Conservation (phyloP, 2,797 vertebrate genomes). For the Gambusia yucatana region DNA sequence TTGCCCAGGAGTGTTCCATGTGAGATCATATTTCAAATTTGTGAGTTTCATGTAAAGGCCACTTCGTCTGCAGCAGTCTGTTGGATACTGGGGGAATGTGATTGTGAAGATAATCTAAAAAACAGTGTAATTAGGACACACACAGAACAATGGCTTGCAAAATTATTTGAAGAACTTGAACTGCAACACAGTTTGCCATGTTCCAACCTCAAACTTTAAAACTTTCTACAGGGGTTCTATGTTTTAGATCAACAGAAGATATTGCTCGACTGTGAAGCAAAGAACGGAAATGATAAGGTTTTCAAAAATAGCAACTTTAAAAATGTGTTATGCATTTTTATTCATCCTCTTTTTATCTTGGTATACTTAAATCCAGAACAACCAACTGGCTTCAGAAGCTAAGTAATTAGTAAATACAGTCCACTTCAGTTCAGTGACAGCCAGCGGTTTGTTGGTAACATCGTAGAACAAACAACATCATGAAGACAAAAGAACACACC, state of each 20-base stretch:
- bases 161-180: neutral
- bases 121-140: neutral
- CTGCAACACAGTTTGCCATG: neutral
- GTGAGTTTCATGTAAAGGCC: conserved; percentile 36
- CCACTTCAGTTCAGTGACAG: too few relatives aligned
- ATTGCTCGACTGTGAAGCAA: neutral
- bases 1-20: conserved; percentile 18
- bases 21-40: conserved; percentile 33
- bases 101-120: conserved; percentile 7
- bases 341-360: neutral
- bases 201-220: neutral
- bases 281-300: neutral
- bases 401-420: neutral
- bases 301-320: neutral
- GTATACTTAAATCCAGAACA: neutral
- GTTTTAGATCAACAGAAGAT: neutral
- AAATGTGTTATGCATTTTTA: neutral
- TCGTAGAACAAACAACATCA: neutral
- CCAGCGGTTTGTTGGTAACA: neutral
- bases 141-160: neutral
- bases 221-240: neutral
- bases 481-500: neutral
- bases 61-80: conserved; percentile 2
- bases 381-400: neutral
- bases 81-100: conserved; percentile 12